Percentiles rank a stretch among this genome's conserved stretches.
Conservation (phyloP, 2,888 invertebrate species). For the Eristalis tenax region DNA sequence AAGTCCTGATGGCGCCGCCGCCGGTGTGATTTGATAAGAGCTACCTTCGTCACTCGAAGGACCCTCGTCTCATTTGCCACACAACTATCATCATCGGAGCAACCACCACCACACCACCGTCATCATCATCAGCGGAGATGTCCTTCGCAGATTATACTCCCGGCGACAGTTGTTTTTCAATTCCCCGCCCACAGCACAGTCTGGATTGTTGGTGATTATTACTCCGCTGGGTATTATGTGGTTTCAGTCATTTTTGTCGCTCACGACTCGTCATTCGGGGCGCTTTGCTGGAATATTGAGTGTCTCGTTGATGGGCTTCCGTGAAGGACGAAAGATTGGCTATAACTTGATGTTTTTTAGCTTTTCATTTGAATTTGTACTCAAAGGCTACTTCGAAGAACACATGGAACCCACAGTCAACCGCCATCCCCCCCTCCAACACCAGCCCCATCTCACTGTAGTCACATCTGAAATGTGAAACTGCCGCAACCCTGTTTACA, state of each 20-base stretch:
- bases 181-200: not conserved
- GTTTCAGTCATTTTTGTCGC: not conserved
- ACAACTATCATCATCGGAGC: not conserved
- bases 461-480: too few relatives aligned
- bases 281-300: not conserved
- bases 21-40: not conserved
- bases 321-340: not conserved
- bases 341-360: not conserved
- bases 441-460: too few relatives aligned
- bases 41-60: not conserved
- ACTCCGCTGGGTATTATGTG: not conserved
- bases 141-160: not conserved
- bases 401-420: too few relatives aligned
- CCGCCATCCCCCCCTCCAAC: too few relatives aligned
- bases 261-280: not conserved
- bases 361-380: not conserved
- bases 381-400: not conserved
- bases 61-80: not conserved
- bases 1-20: too few relatives aligned
- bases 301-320: conserved; percentile 10
- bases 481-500: too few relatives aligned
- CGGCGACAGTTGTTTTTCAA: not conserved
- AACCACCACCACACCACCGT: not conserved
- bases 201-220: not conserved
- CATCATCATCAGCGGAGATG: not conserved